Conservation (phyloP, 2,113 vertebrate species). For the Sigmodon hispidus region DNA sequence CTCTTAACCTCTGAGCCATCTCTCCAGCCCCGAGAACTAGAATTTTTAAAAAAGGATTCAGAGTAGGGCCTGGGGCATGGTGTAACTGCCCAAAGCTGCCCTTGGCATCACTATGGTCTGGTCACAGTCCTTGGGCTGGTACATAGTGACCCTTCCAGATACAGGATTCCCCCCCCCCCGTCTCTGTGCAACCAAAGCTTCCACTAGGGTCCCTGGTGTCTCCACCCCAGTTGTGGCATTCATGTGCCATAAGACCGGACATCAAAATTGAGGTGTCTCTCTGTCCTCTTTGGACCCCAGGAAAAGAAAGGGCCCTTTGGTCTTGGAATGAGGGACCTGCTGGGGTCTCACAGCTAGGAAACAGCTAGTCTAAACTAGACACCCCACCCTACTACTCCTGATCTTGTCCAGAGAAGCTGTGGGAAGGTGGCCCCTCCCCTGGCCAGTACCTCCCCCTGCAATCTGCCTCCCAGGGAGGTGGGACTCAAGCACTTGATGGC, state of each 20-base stretch:
- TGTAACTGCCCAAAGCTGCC: rapidly evolving
- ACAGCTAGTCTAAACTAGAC: neutral
- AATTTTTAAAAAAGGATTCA: too few species aligned
- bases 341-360: neutral
- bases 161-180: too few species aligned
- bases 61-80: rapidly evolving
- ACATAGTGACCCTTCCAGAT: neutral
- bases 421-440: neutral
- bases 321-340: neutral
- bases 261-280: neutral
- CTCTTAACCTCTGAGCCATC: too few species aligned
- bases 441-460: neutral
- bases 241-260: neutral
- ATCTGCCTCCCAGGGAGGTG: neutral
- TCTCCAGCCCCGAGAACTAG: too few species aligned
- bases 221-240: neutral
- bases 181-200: neutral
- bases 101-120: too few species aligned
- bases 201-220: neutral
- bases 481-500: neutral
- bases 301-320: neutral
- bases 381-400: neutral
- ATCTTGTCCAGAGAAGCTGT: too few species aligned
- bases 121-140: too few species aligned
- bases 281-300: neutral